Evolutionary conservation across 1,140 invertebrate genomes (phyloP).

Genomic region (Phymastichus coffea): DNA sequence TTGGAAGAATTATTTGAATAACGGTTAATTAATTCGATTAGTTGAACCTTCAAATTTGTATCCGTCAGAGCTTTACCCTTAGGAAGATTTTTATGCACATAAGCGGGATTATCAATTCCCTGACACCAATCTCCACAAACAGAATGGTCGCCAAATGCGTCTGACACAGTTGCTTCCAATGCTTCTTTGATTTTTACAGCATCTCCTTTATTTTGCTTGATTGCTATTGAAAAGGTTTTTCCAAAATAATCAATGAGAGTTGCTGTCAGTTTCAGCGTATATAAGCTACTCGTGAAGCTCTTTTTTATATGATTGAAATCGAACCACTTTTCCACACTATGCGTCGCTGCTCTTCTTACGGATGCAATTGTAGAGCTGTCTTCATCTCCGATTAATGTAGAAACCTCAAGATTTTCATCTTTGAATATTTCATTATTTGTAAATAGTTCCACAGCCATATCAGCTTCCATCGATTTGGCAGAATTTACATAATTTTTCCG

Average conservation of each 20-base stretch:
- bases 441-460: constrained; percentile 31
- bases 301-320: constrained; percentile 29
- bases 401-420: constrained; percentile 17
- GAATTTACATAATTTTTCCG: neutral
- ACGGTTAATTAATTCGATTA: constrained; percentile 2
- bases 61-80: neutral
- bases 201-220: constrained; percentile 27
- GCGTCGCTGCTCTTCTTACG: constrained; percentile 17
- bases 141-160: constrained; percentile 20
- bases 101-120: neutral
- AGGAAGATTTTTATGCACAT: constrained; percentile 10
- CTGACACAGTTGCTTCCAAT: constrained; percentile 14
- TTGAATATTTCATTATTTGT: constrained; percentile 22
- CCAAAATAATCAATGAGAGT: constrained; percentile 21
- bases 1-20: constrained; percentile 9
- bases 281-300: constrained; percentile 17
- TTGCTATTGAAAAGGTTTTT: constrained; percentile 18
- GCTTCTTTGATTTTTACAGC: neutral
- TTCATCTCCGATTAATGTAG: constrained; percentile 30
- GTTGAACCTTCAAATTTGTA: neutral
- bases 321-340: constrained; percentile 22
- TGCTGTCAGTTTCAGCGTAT: constrained; percentile 15
- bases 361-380: constrained; percentile 29
- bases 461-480: constrained; percentile 32
- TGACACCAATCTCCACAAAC: constrained; percentile 22